phyloP scores from a whole-genome alignment of 2,888 invertebrate genomes.

The Ommatoiulus sabulosus region DNA sequence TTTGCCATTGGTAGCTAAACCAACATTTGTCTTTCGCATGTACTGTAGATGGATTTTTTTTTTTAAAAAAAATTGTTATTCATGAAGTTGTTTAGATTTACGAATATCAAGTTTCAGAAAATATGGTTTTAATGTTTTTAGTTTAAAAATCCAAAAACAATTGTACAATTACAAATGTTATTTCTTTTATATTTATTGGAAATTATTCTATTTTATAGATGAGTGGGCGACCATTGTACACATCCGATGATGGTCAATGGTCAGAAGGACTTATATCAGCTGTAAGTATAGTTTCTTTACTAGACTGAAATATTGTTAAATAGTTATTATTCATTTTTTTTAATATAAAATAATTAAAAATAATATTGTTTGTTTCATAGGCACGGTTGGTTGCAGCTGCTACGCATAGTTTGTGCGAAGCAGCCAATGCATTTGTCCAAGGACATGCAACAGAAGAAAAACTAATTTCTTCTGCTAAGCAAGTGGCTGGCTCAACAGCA shows the following conservation, averaged over 20 bases:
- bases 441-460: slow-evolving; percentile 94
- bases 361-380: slow-evolving; percentile 61
- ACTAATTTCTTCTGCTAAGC: slow-evolving; percentile 90
- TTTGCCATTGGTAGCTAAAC: no score
- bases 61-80: neutral
- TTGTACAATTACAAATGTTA: neutral
- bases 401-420: slow-evolving; percentile 96
- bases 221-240: slow-evolving; percentile 81
- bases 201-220: slow-evolving; percentile 66
- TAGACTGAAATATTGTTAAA: neutral
- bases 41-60: no score
- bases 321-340: slow-evolving; percentile 29
- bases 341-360: slow-evolving; percentile 21
- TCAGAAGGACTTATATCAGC: slow-evolving; percentile 97
- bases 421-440: slow-evolving; percentile 96
- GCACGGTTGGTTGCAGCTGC: slow-evolving; percentile 97
- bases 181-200: slow-evolving; percentile 18
- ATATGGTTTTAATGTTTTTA: no score
- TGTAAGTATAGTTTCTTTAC: slow-evolving; percentile 64
- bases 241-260: slow-evolving; percentile 97
- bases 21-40: no score
- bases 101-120: neutral
- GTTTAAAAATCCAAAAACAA: no score
- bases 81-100: no score
- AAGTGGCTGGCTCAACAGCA: slow-evolving; percentile 95